These are phyloP conservation scores for Drosophila melanocephala DNA, from an alignment of 2,888 invertebrate species.

Conservation along the genomic window DNA sequence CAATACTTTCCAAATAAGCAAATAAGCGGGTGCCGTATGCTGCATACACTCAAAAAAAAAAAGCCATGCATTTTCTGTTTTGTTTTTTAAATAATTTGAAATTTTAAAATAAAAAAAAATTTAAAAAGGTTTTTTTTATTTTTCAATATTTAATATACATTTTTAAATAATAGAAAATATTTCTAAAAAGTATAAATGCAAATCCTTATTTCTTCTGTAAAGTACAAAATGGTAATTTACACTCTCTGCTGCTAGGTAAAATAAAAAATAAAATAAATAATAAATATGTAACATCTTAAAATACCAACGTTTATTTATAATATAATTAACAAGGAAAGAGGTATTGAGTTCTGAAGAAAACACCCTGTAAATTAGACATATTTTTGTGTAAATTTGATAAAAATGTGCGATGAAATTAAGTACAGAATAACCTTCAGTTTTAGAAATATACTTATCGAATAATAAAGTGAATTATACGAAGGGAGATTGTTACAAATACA, in stretches of 20 bases:
- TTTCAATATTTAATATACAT: neutral
- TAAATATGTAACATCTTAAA: neutral
- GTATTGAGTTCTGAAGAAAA: neutral
- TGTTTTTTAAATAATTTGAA: neutral
- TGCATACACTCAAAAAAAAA: neutral
- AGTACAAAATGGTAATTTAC: too few species aligned
- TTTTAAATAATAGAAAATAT: neutral
- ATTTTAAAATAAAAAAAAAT: neutral
- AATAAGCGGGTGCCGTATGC: constrained; percentile 15
- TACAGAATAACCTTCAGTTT: neutral
- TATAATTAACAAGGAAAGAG: neutral
- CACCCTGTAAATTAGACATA: neutral
- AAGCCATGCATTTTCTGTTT: neutral
- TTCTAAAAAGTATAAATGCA: neutral
- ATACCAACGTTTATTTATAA: neutral
- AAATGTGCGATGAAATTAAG: neutral
- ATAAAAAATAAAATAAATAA: too few species aligned
- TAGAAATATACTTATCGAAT: too few species aligned
- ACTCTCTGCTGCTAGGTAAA: too few species aligned
- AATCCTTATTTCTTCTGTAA: too few species aligned
- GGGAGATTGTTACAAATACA: neutral
- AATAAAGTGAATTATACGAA: too few species aligned
- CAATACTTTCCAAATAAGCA: constrained; percentile 26
- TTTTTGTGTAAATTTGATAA: too few species aligned
- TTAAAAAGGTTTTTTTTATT: neutral